A percentile compares a stretch with the other conserved stretches of the same genome.
Evolutionary conservation across 2,113 vertebrate genomes (phyloP).

Genomic region (Embiotoca jacksoni): DNA sequence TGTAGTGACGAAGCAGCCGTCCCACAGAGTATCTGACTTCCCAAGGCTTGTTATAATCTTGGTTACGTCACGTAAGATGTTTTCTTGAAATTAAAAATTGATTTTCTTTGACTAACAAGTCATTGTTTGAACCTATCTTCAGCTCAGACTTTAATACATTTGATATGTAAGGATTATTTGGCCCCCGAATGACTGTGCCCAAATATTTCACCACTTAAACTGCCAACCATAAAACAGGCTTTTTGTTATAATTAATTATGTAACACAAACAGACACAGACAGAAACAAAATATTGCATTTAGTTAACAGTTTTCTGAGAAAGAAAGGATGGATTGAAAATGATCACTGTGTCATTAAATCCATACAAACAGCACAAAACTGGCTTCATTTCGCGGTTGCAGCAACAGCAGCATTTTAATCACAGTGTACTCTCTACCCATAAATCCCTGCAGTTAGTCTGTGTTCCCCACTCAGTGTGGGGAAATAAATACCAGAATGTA

Average conservation of each 20-base stretch:
- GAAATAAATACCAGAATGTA: constrained; percentile 18
- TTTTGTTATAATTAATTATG: constrained; percentile 1
- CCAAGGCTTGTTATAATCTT: background rate
- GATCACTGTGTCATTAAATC: constrained; percentile 16
- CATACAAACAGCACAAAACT: constrained; percentile 10
- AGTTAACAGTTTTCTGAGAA: background rate
- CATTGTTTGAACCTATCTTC: too few species aligned
- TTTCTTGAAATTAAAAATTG: too few species aligned
- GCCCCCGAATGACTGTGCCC: background rate
- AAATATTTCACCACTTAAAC: constrained; percentile 5
- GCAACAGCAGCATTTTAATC: constrained; percentile 3
- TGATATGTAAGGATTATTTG: background rate
- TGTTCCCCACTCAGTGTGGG: background rate
- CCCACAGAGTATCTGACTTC: constrained; percentile 1
- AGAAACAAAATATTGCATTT: background rate
- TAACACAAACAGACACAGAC: constrained; percentile 20
- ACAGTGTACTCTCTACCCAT: constrained; percentile 42
- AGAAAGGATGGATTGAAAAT: background rate
- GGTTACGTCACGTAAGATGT: too few species aligned
- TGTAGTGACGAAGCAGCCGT: constrained; percentile 3
- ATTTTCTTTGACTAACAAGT: too few species aligned
- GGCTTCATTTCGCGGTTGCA: constrained; percentile 9
- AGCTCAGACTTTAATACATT: background rate
- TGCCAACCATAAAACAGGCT: background rate
- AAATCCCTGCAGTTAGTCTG: background rate